Evolutionary conservation across 1,140 invertebrate genomes (phyloP).

Genomic region (Lordiphosa clarofinis): DNA sequence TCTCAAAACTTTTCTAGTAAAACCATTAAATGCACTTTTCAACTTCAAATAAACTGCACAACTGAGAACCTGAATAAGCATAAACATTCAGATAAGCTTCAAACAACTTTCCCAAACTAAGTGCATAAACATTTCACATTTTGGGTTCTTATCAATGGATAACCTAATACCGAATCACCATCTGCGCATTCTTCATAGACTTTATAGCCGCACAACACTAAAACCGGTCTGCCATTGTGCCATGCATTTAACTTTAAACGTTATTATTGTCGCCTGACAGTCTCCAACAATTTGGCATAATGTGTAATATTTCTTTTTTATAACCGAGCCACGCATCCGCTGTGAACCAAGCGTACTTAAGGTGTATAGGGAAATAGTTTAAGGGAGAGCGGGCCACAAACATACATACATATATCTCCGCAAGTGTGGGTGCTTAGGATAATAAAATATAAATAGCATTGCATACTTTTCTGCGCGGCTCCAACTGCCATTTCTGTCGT

Average conservation of each 20-base stretch:
- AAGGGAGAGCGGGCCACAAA: slow-evolving; percentile 2
- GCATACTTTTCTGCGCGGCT: slow-evolving; percentile 45
- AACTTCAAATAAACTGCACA: slow-evolving; percentile 2
- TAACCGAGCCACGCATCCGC: slow-evolving; percentile 65
- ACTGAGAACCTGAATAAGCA: neutral
- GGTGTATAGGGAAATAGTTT: slow-evolving; percentile 33
- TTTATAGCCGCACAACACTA: slow-evolving; percentile 59
- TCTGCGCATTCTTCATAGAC: slow-evolving; percentile 34
- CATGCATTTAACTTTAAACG: slow-evolving; percentile 71
- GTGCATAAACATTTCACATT: slow-evolving; percentile 43
- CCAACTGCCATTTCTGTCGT: slow-evolving; percentile 5
- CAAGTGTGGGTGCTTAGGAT: slow-evolving; percentile 44
- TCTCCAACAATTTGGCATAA: slow-evolving; percentile 76
- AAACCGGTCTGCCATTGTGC: slow-evolving; percentile 66
- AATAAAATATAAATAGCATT: slow-evolving; percentile 63
- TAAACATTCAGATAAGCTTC: slow-evolving; percentile 31
- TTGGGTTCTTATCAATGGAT: slow-evolving; percentile 22
- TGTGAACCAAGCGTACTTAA: slow-evolving; percentile 34
- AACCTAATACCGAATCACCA: slow-evolving; percentile 19
- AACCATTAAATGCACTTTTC: slow-evolving; percentile 11
- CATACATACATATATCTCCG: slow-evolving; percentile 41
- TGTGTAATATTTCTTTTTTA: slow-evolving; percentile 78
- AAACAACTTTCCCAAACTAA: slow-evolving; percentile 29
- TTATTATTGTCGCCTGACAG: slow-evolving; percentile 75
- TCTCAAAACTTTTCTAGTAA: too few relatives aligned